These are phyloP conservation scores for Camponotus vicinus DNA, from an alignment of 1,140 invertebrate species.

Conservation along the genomic window DNA sequence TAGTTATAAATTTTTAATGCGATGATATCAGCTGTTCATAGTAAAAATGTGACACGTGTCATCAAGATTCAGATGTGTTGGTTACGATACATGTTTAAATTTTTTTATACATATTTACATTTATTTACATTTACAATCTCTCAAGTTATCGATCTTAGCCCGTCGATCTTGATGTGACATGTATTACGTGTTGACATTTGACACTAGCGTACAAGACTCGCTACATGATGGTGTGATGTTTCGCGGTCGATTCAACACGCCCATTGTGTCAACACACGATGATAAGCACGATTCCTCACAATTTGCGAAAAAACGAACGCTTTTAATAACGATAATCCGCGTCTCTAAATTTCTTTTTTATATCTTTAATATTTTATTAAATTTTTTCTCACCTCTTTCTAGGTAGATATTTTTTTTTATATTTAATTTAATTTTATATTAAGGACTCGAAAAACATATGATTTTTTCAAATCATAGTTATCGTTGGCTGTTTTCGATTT, in stretches of 20 bases:
- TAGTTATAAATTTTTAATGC: background rate
- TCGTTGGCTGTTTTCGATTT: background rate
- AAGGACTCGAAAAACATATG: background rate
- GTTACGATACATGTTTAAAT: background rate
- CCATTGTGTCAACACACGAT: slow-evolving; percentile 41
- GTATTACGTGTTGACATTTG: slow-evolving; percentile 8
- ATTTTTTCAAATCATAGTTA: background rate
- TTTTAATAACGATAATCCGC: background rate
- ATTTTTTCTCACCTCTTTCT: background rate
- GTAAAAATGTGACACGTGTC: background rate
- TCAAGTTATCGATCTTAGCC: background rate
- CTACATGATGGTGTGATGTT: slow-evolving; percentile 48
- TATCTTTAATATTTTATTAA: background rate
- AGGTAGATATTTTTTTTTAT: background rate
- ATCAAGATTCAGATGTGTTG: background rate
- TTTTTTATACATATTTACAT: background rate
- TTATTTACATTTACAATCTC: background rate
- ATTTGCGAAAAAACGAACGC: slow-evolving; percentile 10
- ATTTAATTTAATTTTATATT: slow-evolving; percentile 6
- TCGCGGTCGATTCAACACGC: slow-evolving; percentile 56
- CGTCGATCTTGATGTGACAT: background rate
- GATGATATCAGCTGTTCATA: background rate
- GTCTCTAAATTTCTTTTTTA: background rate
- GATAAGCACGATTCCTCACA: background rate
- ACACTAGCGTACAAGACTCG: background rate